phyloP scores from a whole-genome alignment of 2,797 vertebrate species.

The Pseudocheirus occidentalis region DNA sequence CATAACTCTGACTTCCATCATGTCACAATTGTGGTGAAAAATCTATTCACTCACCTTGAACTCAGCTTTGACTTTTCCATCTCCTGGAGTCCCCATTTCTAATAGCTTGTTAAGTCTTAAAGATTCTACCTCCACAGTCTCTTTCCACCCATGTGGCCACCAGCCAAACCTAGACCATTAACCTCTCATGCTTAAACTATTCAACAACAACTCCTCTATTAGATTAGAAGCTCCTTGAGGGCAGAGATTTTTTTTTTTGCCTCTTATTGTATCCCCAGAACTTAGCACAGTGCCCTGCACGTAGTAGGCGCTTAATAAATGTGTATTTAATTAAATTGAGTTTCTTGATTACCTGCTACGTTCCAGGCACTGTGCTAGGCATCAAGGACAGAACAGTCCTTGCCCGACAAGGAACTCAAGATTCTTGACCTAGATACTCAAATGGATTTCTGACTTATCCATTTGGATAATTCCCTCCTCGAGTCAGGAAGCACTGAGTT shows the following conservation, averaged over 20 bases:
- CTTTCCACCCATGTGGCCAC: background rate
- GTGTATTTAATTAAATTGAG: background rate
- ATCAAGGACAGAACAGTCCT: background rate
- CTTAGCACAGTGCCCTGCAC: no score
- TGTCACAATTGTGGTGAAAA: background rate
- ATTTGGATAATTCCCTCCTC: background rate
- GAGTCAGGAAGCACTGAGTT: background rate
- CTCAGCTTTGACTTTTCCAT: background rate
- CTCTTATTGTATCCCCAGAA: background rate
- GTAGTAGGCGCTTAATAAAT: background rate
- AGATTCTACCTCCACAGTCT: background rate
- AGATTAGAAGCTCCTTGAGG: background rate
- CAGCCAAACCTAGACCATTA: no score
- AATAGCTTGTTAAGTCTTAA: background rate
- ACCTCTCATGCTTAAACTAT: no score
- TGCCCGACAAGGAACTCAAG: background rate
- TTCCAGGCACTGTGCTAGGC: background rate
- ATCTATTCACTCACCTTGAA: background rate
- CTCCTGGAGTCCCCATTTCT: background rate
- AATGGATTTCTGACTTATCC: background rate
- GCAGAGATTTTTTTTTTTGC: background rate
- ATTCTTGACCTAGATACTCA: background rate
- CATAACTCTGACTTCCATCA: background rate
- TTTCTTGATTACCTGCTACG: background rate
- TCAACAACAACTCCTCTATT: background rate